phyloP scores from a whole-genome alignment of 2,113 vertebrate species.

The Ondatra zibethicus region DNA sequence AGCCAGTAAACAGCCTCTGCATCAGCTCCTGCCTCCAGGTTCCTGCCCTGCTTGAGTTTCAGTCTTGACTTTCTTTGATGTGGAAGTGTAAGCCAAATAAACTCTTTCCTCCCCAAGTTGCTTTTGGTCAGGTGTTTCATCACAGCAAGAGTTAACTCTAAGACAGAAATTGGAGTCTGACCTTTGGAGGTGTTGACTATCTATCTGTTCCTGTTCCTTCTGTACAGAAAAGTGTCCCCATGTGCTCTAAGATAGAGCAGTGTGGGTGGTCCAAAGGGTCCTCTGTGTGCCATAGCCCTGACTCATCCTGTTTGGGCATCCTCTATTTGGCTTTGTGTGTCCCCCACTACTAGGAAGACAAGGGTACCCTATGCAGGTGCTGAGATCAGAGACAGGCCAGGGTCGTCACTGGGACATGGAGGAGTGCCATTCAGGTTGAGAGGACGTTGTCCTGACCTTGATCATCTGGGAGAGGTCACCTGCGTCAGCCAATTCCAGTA shows the following conservation, averaged over 20 bases:
- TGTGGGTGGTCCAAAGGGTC: not conserved
- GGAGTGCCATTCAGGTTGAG: not conserved
- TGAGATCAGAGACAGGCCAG: accelerated
- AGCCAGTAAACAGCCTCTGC: not conserved
- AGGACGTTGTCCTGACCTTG: conserved; percentile 83
- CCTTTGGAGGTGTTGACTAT: not conserved
- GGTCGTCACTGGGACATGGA: not conserved
- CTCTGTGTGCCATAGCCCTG: not conserved
- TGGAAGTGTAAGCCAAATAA: not conserved
- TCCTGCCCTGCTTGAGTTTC: not conserved
- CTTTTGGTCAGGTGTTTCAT: not conserved
- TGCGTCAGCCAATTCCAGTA: conserved; percentile 90
- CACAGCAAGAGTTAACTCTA: not conserved
- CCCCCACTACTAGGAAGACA: not conserved
- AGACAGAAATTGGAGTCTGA: not conserved
- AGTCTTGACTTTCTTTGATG: not conserved
- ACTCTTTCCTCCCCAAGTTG: too few relatives aligned
- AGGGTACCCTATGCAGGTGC: not conserved
- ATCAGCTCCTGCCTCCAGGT: not conserved
- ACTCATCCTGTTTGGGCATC: not conserved
- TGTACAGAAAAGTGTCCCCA: not conserved
- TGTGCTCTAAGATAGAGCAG: not conserved
- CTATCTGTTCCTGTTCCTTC: not conserved
- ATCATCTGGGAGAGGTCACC: conserved; percentile 94
- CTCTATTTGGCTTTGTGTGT: not conserved